These are phyloP conservation scores for Caenorhabditis afra DNA, from an alignment of 2,888 invertebrate genomes.

Conservation along the genomic window DNA sequence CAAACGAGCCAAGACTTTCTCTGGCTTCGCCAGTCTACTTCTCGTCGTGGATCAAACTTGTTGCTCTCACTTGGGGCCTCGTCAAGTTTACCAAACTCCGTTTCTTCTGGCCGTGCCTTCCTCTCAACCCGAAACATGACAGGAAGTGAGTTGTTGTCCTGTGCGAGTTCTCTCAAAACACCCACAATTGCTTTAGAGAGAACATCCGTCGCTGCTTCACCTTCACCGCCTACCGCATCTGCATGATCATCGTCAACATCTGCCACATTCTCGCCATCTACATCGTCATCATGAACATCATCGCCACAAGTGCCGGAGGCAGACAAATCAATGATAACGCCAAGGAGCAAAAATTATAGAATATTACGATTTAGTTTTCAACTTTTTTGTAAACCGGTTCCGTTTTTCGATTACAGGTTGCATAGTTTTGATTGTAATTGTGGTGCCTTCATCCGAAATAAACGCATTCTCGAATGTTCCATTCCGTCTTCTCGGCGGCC, in stretches of 20 bases:
- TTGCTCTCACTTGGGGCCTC: constrained; percentile 80
- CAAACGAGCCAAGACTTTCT: constrained; percentile 77
- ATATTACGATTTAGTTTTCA: constrained; percentile 1
- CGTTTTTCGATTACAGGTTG: constrained; percentile 48
- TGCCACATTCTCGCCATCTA: constrained; percentile 75
- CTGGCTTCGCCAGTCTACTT: constrained; percentile 78
- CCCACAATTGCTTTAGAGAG: constrained; percentile 70
- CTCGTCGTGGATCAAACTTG: constrained; percentile 77
- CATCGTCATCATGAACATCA: constrained; percentile 71
- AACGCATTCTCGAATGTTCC: constrained; percentile 14
- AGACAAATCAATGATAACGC: constrained; percentile 63
- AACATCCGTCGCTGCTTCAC: constrained; percentile 79
- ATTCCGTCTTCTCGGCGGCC: neutral
- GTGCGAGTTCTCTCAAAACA: neutral
- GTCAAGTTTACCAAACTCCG: constrained; percentile 80
- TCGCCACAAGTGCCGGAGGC: constrained; percentile 66
- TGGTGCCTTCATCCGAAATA: constrained; percentile 29
- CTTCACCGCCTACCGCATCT: constrained; percentile 75
- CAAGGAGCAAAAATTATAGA: constrained; percentile 47
- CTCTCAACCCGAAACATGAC: constrained; percentile 79
- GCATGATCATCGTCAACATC: constrained; percentile 80
- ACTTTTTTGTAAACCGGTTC: constrained; percentile 53
- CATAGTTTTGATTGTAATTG: constrained; percentile 44
- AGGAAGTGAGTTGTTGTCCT: constrained; percentile 54
- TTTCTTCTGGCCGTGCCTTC: constrained; percentile 80